These are phyloP conservation scores for Chloroceryle aenea DNA, from an alignment of 2,113 vertebrate genomes.

Conservation along the genomic window DNA sequence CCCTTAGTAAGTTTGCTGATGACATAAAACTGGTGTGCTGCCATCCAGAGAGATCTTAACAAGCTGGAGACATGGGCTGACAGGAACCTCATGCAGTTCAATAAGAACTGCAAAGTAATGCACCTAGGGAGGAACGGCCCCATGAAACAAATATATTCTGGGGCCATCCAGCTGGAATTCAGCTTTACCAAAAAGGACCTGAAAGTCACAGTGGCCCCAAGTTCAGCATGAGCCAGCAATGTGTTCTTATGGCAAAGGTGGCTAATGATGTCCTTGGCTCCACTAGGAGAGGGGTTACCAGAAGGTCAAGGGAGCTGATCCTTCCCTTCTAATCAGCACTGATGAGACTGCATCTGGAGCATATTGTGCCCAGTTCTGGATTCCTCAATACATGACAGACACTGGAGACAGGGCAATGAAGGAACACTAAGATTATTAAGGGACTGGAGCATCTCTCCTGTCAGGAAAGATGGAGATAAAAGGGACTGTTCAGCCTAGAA, in stretches of 20 bases:
- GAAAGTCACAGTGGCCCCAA: not conserved
- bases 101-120: not conserved
- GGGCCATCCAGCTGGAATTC: not conserved
- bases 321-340: not conserved
- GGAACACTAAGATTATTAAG: not conserved
- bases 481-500: no score
- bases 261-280: not conserved
- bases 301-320: not conserved
- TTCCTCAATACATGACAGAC: not conserved
- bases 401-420: not conserved
- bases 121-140: not conserved
- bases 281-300: fast-evolving
- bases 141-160: not conserved
- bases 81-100: not conserved
- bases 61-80: not conserved
- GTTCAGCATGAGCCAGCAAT: not conserved
- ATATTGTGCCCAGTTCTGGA: not conserved
- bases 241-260: not conserved
- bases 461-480: not conserved
- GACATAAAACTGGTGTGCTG: not conserved
- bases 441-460: not conserved
- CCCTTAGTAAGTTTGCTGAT: not conserved
- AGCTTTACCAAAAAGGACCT: not conserved
- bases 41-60: not conserved
- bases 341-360: not conserved